Percentiles rank a stretch among this genome's conserved stretches.
Evolutionary conservation across 2,888 invertebrate species (phyloP).

Genomic region (Tipula confusa): DNA sequence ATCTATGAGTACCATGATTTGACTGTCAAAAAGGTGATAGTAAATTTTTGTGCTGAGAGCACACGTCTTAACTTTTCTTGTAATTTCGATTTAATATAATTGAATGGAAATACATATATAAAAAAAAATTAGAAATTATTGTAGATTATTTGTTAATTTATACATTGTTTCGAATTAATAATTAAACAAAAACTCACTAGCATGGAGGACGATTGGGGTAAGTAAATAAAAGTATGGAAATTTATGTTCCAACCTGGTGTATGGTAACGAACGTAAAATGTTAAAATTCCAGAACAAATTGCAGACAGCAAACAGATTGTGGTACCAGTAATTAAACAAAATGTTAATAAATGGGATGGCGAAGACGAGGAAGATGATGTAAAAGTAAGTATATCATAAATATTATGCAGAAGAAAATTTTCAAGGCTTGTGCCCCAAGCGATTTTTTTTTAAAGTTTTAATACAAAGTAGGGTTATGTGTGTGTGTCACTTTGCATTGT

Average conservation of each 20-base stretch:
- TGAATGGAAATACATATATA: background rate
- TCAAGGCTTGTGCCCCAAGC: background rate
- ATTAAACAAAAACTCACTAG: conserved; percentile 6
- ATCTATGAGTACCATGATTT: background rate
- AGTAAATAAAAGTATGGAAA: conserved; percentile 27
- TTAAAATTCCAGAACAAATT: conserved; percentile 42
- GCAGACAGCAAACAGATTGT: conserved; percentile 61
- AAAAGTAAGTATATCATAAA: conserved; percentile 55
- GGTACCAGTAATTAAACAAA: conserved; percentile 54
- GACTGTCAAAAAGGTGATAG: conserved; percentile 29
- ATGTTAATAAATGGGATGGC: conserved; percentile 77
- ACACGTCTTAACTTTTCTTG: conserved; percentile 34
- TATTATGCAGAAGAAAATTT: background rate
- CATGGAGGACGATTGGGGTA: conserved; percentile 72
- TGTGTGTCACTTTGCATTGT: background rate
- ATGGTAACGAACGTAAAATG: background rate
- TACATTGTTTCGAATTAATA: background rate
- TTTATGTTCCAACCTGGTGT: background rate
- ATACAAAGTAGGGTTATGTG: conserved; percentile 21
- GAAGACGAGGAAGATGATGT: conserved; percentile 84
- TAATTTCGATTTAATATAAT: conserved; percentile 26
- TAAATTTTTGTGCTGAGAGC: conserved; percentile 31
- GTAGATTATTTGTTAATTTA: background rate
- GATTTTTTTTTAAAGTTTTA: background rate
- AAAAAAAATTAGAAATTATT: conserved; percentile 27